Conservation (phyloP, 2,888 invertebrate species). For the Cataglyphis altisquamis region DNA sequence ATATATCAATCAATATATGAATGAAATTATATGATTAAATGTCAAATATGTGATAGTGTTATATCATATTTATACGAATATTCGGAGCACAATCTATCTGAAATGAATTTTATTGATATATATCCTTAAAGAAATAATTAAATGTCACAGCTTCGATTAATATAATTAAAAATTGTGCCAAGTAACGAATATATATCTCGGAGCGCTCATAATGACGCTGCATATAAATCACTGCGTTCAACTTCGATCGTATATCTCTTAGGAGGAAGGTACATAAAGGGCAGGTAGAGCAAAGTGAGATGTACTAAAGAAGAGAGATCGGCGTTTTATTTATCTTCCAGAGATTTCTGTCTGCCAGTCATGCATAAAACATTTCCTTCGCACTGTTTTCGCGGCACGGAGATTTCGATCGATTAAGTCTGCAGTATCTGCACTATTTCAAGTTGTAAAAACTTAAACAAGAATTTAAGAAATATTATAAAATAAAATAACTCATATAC, state of each 20-base stretch:
- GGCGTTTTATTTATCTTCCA: conserved; percentile 54
- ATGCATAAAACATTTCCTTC: conserved; percentile 38
- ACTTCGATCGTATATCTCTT: neutral
- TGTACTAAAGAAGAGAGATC: conserved; percentile 58
- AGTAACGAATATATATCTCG: neutral
- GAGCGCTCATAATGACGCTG: neutral
- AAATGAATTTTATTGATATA: neutral
- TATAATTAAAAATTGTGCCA: neutral
- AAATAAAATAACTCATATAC: neutral
- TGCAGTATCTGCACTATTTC: neutral
- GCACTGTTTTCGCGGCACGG: neutral
- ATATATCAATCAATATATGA: neutral
- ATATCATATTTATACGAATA: neutral
- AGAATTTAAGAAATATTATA: neutral
- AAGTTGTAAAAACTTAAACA: neutral
- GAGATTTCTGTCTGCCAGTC: conserved; percentile 32
- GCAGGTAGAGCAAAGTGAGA: conserved; percentile 21
- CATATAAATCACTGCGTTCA: neutral
- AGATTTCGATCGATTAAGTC: conserved; percentile 26
- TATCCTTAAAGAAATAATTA: neutral
- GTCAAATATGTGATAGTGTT: neutral
- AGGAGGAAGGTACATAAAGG: neutral
- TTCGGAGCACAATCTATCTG: neutral
- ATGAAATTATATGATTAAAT: neutral
- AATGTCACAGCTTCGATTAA: neutral